Conservation (phyloP, 2,888 invertebrate species). For the Lypha dubia region DNA sequence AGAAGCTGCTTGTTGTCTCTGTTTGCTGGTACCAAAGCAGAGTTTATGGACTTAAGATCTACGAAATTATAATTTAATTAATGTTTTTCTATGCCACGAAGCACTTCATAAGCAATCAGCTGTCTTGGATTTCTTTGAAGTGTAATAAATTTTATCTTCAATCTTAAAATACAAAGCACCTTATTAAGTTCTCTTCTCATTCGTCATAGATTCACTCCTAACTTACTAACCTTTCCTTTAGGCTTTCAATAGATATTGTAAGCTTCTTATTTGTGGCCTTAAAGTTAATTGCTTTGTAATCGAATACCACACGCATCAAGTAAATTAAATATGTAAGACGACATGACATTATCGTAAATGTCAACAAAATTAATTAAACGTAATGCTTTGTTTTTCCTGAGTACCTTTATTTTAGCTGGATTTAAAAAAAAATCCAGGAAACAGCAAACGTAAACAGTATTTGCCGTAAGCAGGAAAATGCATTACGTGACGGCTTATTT, state of each 20-base stretch:
- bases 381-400: neutral
- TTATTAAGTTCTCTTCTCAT: too few species aligned
- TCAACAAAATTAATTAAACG: neutral
- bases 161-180: too few species aligned
- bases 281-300: neutral
- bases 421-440: neutral
- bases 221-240: neutral
- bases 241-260: neutral
- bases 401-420: neutral
- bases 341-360: neutral
- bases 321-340: neutral
- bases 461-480: neutral
- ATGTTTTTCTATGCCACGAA: too few species aligned
- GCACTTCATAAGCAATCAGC: too few species aligned
- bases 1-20: too few species aligned
- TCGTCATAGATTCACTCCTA: neutral
- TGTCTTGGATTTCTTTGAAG: too few species aligned
- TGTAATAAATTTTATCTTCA: too few species aligned
- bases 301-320: neutral
- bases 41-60: too few species aligned
- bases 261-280: neutral
- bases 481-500: neutral
- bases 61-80: too few species aligned
- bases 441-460: too few species aligned
- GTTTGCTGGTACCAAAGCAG: too few species aligned